Conservation (phyloP, 2,113 vertebrate genomes). For the Pholis gunnellus region DNA sequence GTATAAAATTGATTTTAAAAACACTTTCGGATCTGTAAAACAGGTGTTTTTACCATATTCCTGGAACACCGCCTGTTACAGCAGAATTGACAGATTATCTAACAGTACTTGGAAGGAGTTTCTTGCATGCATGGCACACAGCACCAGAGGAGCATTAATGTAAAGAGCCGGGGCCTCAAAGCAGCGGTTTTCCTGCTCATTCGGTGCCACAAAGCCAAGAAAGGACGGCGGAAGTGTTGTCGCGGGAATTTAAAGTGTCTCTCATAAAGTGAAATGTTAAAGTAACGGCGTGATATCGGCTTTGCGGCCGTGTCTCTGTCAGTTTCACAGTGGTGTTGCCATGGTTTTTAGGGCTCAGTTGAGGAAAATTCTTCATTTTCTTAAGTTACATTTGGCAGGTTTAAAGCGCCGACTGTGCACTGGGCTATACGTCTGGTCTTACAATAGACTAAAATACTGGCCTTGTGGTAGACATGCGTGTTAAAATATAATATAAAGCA, state of each 20-base stretch:
- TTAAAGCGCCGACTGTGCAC: conserved; percentile 10
- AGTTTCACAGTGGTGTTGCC: conserved; percentile 52
- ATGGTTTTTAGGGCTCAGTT: conserved; percentile 60
- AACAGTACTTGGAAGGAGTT: not conserved
- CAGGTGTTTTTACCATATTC: not conserved
- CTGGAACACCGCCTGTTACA: not conserved
- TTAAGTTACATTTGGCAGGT: conserved; percentile 53
- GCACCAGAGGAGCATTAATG: conserved; percentile 34
- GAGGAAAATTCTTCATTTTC: conserved; percentile 54
- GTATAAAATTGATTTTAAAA: not conserved
- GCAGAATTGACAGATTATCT: conserved; percentile 10
- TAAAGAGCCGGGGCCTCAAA: conserved; percentile 36
- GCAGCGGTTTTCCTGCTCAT: conserved; percentile 30
- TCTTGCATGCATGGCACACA: not conserved
- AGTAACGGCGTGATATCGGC: conserved; percentile 34
- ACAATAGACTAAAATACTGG: conserved; percentile 31
- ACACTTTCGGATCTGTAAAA: not conserved
- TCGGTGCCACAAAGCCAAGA: conserved; percentile 18
- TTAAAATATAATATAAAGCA: conserved; percentile 10
- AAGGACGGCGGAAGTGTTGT: conserved; percentile 34
- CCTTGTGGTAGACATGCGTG: conserved; percentile 8
- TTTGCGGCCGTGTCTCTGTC: conserved; percentile 11
- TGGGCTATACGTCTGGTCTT: not conserved
- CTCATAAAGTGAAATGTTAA: conserved; percentile 62
- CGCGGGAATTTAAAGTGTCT: conserved; percentile 57